Percentiles rank a stretch among this genome's conserved stretches.
phyloP scores from a whole-genome alignment of 2,888 invertebrate species.

The Arge pagana region DNA sequence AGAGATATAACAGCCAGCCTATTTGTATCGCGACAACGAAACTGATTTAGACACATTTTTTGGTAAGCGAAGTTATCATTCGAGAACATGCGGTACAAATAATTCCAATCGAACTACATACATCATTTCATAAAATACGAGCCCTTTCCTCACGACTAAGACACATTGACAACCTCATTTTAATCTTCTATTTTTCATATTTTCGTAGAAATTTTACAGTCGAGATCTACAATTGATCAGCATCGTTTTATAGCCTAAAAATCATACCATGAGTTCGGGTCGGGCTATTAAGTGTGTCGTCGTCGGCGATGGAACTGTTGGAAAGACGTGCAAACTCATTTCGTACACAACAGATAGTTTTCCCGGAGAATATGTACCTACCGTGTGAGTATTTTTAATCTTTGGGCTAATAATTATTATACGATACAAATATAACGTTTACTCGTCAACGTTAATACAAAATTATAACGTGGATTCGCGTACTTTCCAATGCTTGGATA shows the following conservation, averaged over 20 bases:
- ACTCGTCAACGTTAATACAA: too few species aligned
- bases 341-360: conserved; percentile 92
- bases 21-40: conserved; percentile 4
- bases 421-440: too few species aligned
- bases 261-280: conserved; percentile 80
- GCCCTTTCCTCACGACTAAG: conserved; percentile 13
- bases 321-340: conserved; percentile 93
- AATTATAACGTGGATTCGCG: too few species aligned
- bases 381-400: conserved; percentile 76
- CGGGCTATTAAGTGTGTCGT: conserved; percentile 92
- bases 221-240: background rate
- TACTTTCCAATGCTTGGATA: too few species aligned
- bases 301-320: conserved; percentile 91
- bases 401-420: too few species aligned
- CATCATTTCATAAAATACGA: background rate
- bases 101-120: background rate
- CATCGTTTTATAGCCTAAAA: conserved; percentile 4
- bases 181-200: background rate
- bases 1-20: background rate
- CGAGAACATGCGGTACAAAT: background rate
- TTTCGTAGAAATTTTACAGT: background rate
- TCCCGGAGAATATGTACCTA: conserved; percentile 93
- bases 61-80: background rate
- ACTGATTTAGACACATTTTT: background rate
- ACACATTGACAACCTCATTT: conserved; percentile 4